Conservation (phyloP, 2,113 vertebrate species). For the Platysteira castanea region DNA sequence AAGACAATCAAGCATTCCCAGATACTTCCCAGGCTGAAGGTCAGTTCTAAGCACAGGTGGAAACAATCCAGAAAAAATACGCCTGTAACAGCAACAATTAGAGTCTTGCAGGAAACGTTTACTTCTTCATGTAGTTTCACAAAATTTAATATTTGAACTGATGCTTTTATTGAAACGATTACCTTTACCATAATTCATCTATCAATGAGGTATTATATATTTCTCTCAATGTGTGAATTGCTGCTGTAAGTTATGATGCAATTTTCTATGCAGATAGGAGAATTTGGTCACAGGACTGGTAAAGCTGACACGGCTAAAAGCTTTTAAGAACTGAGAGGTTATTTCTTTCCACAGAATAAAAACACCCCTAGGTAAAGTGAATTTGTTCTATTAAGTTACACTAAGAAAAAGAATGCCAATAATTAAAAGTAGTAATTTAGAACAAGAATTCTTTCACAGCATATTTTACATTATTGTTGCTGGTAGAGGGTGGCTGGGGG, state of each 20-base stretch:
- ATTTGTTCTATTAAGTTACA: neutral
- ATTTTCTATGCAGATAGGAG: neutral
- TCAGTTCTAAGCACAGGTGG: neutral
- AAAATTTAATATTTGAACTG: neutral
- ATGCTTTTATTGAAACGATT: neutral
- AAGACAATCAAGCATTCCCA: neutral
- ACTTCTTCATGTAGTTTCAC: neutral
- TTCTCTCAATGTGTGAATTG: neutral
- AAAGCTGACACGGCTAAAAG: neutral
- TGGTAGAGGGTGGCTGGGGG: fast-evolving
- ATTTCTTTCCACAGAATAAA: neutral
- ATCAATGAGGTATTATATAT: neutral
- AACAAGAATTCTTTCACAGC: neutral
- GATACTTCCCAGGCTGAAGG: neutral
- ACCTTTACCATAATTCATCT: neutral
- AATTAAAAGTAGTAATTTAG: neutral
- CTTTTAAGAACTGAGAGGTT: neutral
- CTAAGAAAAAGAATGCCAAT: neutral
- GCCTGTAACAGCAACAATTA: neutral
- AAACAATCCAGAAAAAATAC: neutral
- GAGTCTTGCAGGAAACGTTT: neutral
- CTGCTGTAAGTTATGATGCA: neutral
- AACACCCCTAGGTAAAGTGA: neutral
- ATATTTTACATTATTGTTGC: neutral
- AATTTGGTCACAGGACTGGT: neutral